phyloP scores from a whole-genome alignment of 1,140 invertebrate species.

The Sycophila sp. region DNA sequence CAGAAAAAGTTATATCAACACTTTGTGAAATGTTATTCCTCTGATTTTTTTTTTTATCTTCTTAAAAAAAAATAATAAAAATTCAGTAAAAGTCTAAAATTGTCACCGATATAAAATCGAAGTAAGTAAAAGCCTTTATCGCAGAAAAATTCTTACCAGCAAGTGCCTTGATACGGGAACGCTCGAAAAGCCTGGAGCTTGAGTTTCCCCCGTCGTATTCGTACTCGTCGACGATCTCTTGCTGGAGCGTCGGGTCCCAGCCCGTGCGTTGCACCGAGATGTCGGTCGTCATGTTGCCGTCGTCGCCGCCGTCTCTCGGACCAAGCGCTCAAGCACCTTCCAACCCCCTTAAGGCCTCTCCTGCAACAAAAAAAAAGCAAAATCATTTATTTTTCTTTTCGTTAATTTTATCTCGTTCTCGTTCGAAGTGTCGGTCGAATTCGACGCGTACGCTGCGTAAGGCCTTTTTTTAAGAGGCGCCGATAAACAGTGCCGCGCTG shows the following conservation, averaged over 20 bases:
- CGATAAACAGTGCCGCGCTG: too few species aligned
- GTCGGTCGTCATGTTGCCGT: conserved; percentile 90
- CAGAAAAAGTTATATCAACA: too few species aligned
- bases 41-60: too few species aligned
- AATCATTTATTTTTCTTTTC: too few species aligned
- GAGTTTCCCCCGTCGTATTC: conserved; percentile 99
- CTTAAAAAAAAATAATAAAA: too few species aligned
- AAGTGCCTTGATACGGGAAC: conserved; percentile 97
- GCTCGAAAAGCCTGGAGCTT: conserved; percentile 97
- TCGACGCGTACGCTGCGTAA: too few species aligned
- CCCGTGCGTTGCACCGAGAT: conserved; percentile 87
- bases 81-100: too few species aligned
- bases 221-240: conserved; percentile 93
- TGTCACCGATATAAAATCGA: neutral
- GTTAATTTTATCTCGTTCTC: neutral
- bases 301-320: neutral
- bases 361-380: conserved; percentile 48
- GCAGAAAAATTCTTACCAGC: conserved; percentile 78
- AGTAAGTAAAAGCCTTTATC: too few species aligned
- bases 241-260: conserved; percentile 90
- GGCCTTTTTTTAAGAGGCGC: too few species aligned
- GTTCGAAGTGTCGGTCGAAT: too few species aligned
- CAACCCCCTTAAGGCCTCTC: conserved; percentile 57
- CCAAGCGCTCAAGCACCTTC: conserved; percentile 57
- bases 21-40: too few species aligned